Evolutionary conservation across 30 jellyfish, hydroid and myxozoan species (phyloP), one percentile per base, ranked within the genome.

Genomic region (Cassiopea andromeda): DNA sequence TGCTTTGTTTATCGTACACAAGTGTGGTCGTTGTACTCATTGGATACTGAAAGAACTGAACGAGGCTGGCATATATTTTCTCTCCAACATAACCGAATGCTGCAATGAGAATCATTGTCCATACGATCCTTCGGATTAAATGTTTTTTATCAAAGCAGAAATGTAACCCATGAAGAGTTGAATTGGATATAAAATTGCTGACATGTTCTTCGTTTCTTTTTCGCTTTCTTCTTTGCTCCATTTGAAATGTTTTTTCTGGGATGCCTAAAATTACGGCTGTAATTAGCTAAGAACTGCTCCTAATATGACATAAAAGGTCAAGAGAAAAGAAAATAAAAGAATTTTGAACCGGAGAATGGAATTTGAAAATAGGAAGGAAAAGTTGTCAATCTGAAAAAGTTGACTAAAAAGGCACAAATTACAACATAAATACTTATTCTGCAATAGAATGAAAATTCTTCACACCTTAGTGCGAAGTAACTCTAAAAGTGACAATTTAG

Each of bases 151-250:
- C 99, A 77, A 91, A 90, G 45, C 96, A 90, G 80, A 90, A 94
- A 49, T 84, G 93, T 58, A 94, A 58, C 2, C 98, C 98, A 69
- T 94, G 98, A 16, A 94, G 87, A 5, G 98, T 90, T 3, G 98
- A 94, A 86, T 81, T 80, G 14, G 87, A 82, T 60, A 91, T 82
- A 66, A 94, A 81, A 57, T 79, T 88, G 69, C 77, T 61, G 44
- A 90, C 77, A 45, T 94, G 97, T 49, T 87, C 97, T 75, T 82
- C 88, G 49, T 78, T 87, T 82, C 88, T 60, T 67, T 90, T 89
- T 67, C 84, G 69, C 68, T 97, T 84, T 57, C 92, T 44, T 61
- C 94, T 85, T 44, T 64, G 69, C 57, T 88, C 95, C 91, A 78
- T 88, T 60, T 88, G 75, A 18, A 67, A 77, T 64, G 89, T 78